These are phyloP conservation scores for Ispidina lecontei DNA, from an alignment of 2,797 vertebrate species.

Conservation along the genomic window DNA sequence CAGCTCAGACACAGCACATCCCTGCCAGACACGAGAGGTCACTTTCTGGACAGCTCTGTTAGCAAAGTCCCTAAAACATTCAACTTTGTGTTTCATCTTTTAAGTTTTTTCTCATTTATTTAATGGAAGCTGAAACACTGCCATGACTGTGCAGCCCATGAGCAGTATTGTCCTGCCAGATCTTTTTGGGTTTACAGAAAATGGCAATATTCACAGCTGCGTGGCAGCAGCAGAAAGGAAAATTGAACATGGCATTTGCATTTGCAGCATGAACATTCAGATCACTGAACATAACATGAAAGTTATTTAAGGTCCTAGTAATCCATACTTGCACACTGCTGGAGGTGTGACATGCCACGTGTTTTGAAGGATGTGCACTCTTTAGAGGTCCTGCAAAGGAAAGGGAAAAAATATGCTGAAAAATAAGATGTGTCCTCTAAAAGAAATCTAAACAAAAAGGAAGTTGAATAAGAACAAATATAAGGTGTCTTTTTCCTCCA, in stretches of 20 bases:
- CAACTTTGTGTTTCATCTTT: slow-evolving; percentile 74
- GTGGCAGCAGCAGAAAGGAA: slow-evolving; percentile 36
- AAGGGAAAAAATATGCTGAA: neutral
- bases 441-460: neutral
- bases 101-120: slow-evolving; percentile 70
- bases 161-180: slow-evolving; percentile 6
- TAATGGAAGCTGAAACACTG: slow-evolving; percentile 72
- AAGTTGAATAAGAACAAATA: neutral
- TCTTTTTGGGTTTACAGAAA: slow-evolving; percentile 61
- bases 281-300: slow-evolving; percentile 25
- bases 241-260: slow-evolving; percentile 71
- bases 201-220: slow-evolving; percentile 62
- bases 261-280: slow-evolving; percentile 62
- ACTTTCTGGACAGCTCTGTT: slow-evolving; percentile 35
- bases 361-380: neutral
- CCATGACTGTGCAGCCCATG: slow-evolving; percentile 46
- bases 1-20: neutral
- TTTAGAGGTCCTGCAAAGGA: neutral
- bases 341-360: neutral
- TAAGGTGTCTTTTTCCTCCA: neutral
- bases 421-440: neutral
- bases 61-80: slow-evolving; percentile 69
- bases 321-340: neutral
- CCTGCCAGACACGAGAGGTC: slow-evolving; percentile 13
- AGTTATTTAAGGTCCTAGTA: slow-evolving; percentile 36